A percentile compares a stretch with the other conserved stretches of the same genome.
Evolutionary conservation across 1,140 invertebrate genomes (phyloP).

Genomic region (Glomeris maerens): DNA sequence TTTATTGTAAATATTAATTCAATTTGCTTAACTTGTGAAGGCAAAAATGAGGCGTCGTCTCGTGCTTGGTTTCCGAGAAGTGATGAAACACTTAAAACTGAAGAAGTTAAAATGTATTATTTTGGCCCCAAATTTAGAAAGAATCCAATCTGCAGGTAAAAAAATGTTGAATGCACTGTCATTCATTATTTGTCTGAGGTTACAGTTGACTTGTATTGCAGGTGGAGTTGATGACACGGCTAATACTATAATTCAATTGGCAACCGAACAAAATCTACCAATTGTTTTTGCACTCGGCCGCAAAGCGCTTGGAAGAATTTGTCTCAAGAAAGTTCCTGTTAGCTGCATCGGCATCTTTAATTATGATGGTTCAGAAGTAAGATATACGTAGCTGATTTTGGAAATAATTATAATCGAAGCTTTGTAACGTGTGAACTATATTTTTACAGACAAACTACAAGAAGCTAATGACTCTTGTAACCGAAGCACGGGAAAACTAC

Average conservation of each 20-base stretch:
- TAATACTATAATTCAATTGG: slow-evolving; percentile 31
- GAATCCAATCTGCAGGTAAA: slow-evolving; percentile 6
- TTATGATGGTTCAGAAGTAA: slow-evolving; percentile 41
- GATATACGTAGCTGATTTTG: too few species aligned
- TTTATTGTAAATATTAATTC: not conserved
- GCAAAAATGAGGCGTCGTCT: slow-evolving; percentile 38
- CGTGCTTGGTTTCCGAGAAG: slow-evolving; percentile 43
- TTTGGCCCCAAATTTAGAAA: slow-evolving; percentile 41
- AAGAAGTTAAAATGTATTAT: slow-evolving; percentile 43
- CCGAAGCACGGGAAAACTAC: too few species aligned
- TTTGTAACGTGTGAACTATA: too few species aligned
- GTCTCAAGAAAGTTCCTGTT: slow-evolving; percentile 38
- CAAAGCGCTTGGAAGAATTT: slow-evolving; percentile 37
- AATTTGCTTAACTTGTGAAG: slow-evolving; percentile 18
- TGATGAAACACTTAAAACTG: slow-evolving; percentile 38
- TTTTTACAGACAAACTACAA: too few species aligned
- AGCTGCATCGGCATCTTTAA: slow-evolving; percentile 42
- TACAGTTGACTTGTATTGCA: slow-evolving; percentile 17
- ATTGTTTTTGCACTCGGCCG: slow-evolving; percentile 39
- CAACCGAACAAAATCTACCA: slow-evolving; percentile 34
- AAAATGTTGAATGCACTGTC: slow-evolving; percentile 12
- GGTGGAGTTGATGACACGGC: slow-evolving; percentile 36
- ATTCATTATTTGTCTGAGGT: not conserved
- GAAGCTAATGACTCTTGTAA: too few species aligned
- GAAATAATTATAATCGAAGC: too few species aligned